phyloP scores from a whole-genome alignment of 2,888 invertebrate genomes.

The Incurvaria masculella region DNA sequence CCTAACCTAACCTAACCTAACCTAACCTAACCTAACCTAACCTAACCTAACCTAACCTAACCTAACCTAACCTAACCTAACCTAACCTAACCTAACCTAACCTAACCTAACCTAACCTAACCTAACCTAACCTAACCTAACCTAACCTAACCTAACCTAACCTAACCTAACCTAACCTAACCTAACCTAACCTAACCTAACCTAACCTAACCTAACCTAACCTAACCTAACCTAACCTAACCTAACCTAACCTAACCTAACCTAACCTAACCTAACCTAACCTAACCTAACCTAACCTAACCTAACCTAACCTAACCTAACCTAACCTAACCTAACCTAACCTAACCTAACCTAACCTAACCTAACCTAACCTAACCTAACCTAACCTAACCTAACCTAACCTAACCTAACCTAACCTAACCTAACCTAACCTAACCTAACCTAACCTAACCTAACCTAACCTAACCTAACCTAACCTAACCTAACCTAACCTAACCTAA shows the following conservation, averaged over 20 bases:
- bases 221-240: slow-evolving; percentile 8
- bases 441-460: slow-evolving; percentile 8
- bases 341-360: slow-evolving; percentile 8
- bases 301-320: slow-evolving; percentile 8
- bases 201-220: slow-evolving; percentile 8
- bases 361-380: slow-evolving; percentile 8
- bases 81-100: too few species aligned
- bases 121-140: too few species aligned
- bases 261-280: slow-evolving; percentile 8
- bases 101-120: too few species aligned
- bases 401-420: slow-evolving; percentile 8
- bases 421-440: slow-evolving; percentile 8
- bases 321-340: slow-evolving; percentile 8
- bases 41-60: too few species aligned
- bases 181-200: slow-evolving; percentile 8
- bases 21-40: too few species aligned
- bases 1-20: too few species aligned
- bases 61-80: too few species aligned
- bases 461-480: slow-evolving; percentile 8
- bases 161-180: slow-evolving; percentile 1
- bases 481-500: slow-evolving; percentile 8
- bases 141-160: too few species aligned
- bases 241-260: slow-evolving; percentile 8
- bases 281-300: slow-evolving; percentile 8
- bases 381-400: slow-evolving; percentile 8